Percentiles rank a stretch among this genome's conserved stretches.
These are phyloP conservation scores for Drosophila antonietae DNA, from an alignment of 2,888 invertebrate species.

Conservation along the genomic window DNA sequence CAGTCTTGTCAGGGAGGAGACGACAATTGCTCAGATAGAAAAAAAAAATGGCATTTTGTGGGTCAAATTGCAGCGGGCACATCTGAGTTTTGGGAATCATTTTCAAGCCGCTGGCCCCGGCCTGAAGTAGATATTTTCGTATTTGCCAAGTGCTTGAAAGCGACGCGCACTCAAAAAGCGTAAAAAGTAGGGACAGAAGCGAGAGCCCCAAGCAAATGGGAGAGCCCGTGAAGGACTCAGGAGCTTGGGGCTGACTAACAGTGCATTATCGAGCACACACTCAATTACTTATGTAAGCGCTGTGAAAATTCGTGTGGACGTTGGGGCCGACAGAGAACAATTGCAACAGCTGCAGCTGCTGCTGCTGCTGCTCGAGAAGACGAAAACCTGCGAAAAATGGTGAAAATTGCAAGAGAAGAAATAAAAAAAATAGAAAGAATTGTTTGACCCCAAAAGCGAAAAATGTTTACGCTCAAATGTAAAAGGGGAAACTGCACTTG, in stretches of 20 bases:
- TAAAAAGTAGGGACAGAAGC: slow-evolving; percentile 8
- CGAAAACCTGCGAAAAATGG: slow-evolving; percentile 54
- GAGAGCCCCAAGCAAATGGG: slow-evolving; percentile 42
- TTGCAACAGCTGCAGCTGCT: slow-evolving; percentile 59
- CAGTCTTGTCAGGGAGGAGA: background rate
- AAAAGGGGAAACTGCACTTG: slow-evolving; percentile 18
- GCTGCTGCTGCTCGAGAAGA: slow-evolving; percentile 40
- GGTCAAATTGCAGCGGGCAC: slow-evolving; percentile 48
- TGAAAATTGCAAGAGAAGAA: slow-evolving; percentile 46
- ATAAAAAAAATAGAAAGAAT: slow-evolving; percentile 28
- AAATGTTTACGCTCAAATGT: slow-evolving; percentile 19
- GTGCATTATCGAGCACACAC: slow-evolving; percentile 78
- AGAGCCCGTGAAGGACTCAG: background rate
- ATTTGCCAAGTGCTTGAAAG: slow-evolving; percentile 69
- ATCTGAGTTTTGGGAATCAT: slow-evolving; percentile 24
- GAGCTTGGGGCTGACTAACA: slow-evolving; percentile 19
- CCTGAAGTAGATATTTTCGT: slow-evolving; percentile 43
- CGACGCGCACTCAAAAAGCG: slow-evolving; percentile 24
- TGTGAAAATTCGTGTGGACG: slow-evolving; percentile 21
- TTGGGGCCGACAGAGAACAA: slow-evolving; percentile 53
- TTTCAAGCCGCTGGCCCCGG: slow-evolving; percentile 4
- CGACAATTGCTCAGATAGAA: background rate
- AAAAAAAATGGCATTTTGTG: slow-evolving; percentile 30
- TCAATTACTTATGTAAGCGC: slow-evolving; percentile 78
- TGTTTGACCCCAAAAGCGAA: slow-evolving; percentile 57